Evolutionary conservation across 2,113 vertebrate species (phyloP).

Genomic region (Pedionomus torquatus): DNA sequence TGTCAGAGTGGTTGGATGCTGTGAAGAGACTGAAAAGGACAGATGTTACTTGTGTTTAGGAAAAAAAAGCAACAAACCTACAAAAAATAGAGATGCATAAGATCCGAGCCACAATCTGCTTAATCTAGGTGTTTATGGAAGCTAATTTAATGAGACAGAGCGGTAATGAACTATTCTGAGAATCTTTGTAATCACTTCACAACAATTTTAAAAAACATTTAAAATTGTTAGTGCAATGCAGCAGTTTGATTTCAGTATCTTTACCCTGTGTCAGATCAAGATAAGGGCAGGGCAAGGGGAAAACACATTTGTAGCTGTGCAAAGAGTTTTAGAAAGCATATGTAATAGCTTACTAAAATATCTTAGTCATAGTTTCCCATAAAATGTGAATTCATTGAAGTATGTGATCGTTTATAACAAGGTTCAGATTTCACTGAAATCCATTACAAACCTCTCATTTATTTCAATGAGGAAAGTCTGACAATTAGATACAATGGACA

Average conservation of each 20-base stretch:
- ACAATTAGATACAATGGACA: not conserved
- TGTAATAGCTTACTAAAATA: not conserved
- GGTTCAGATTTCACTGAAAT: not conserved
- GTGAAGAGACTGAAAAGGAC: conserved; percentile 75
- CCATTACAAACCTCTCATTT: not conserved
- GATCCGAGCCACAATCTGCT: not conserved
- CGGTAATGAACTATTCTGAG: not conserved
- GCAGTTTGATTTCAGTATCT: not conserved
- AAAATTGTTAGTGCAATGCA: not conserved
- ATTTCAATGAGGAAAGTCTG: not conserved
- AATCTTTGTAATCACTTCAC: not conserved
- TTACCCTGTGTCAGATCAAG: not conserved
- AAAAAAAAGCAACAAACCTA: conserved; percentile 25
- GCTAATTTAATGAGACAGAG: not conserved
- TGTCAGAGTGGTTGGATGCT: conserved; percentile 69
- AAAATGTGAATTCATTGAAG: not conserved
- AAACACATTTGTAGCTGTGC: not conserved
- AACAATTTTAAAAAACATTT: not conserved
- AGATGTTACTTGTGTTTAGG: conserved; percentile 74
- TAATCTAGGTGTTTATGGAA: conserved; percentile 7
- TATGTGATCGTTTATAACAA: not conserved
- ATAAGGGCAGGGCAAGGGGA: not conserved
- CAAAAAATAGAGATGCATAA: not conserved
- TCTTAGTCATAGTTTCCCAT: not conserved
- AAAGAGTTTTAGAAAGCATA: not conserved